These are phyloP conservation scores for Hippocampus kuda DNA, from an alignment of 2,797 vertebrate species.

Conservation along the genomic window DNA sequence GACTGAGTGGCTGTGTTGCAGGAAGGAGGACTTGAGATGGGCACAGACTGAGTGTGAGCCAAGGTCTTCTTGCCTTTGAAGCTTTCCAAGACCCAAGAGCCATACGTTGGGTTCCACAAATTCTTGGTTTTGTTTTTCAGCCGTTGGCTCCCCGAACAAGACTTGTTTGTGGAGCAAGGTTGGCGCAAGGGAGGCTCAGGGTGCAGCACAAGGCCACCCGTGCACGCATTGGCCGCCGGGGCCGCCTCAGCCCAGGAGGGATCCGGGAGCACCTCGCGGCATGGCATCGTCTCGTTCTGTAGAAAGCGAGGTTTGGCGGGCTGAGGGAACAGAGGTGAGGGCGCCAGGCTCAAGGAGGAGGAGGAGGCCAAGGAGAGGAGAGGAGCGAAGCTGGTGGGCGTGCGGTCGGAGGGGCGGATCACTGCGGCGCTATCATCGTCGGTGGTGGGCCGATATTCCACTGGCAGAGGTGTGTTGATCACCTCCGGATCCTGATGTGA, in stretches of 20 bases:
- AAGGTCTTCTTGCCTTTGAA: constrained; percentile 64
- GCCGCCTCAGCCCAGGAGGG: constrained; percentile 58
- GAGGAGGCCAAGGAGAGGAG: constrained; percentile 60
- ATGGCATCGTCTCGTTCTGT: constrained; percentile 66
- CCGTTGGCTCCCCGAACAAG: constrained; percentile 68
- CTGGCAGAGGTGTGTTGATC: constrained; percentile 77
- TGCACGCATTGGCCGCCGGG: constrained; percentile 17
- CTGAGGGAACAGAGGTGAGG: constrained; percentile 39
- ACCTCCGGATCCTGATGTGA: constrained; percentile 80
- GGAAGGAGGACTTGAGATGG: constrained; percentile 50
- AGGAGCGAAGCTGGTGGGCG: constrained; percentile 67
- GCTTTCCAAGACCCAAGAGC: constrained; percentile 82
- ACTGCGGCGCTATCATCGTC: constrained; percentile 70
- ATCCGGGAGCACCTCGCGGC: constrained; percentile 60
- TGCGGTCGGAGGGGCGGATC: constrained; percentile 61
- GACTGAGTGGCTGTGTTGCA: constrained; percentile 25
- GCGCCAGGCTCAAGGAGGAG: constrained; percentile 31
- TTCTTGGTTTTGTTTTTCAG: constrained; percentile 87
- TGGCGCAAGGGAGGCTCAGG: constrained; percentile 52
- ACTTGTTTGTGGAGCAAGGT: constrained; percentile 61
- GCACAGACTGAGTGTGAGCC: constrained; percentile 70
- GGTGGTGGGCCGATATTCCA: constrained; percentile 68
- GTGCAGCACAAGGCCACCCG: constrained; percentile 57
- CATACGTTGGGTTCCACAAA: constrained; percentile 89
- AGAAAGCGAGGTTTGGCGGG: constrained; percentile 58